Base-by-base conservation (phyloP, 2,888 invertebrate genomes). In the Melolontha melolontha region DNA sequence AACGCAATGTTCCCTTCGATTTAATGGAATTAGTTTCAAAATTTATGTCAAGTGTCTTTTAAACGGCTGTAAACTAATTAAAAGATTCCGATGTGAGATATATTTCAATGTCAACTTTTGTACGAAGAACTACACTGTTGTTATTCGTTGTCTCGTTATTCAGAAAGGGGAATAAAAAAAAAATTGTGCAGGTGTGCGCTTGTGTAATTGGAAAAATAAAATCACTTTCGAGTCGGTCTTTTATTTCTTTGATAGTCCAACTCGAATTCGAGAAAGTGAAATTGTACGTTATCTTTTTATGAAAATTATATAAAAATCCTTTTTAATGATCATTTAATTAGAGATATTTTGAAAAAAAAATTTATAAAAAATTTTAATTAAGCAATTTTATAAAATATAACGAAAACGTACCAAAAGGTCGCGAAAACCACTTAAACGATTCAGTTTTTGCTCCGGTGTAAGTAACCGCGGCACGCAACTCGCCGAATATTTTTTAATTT, bases 11-110 rank as follows among this genome's bases (percentile, higher is more conserved):
- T n/a, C 50, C 42, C 39, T 67, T 66, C 65, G 54, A 65, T 70
- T 70, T 70, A 71, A 68, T 51, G 71, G 70, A 71, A 70, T 70
- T 70, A 68, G 63, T 51, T 64, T 51, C 54, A 67, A 68, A 70
- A 71, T 71, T 70, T 71, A 70, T 71, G 67, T 70, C 67, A 66
- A 70, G 63, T 54, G 64, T 64, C 54, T 70, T 70, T 70, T 70
- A 66, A 71, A 63, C 69, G 63, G 63, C 54, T 68, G 69, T 70
- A 69, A 71, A 69, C 67, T 69, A 69, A 69, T 69, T 71, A 70
- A 51, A 68, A 66, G 50, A 70, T 69, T 69, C 68, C 69, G 64
- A 52, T 62, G 55, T 52, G 14, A 49, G 27, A 51, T 47, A 68
- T 57, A 41, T 54, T 27, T 65, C 64, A 52, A 44, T 44, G 64